These are phyloP conservation scores for Drosophila rufa DNA, from an alignment of 1,140 invertebrate genomes.

Conservation along the genomic window DNA sequence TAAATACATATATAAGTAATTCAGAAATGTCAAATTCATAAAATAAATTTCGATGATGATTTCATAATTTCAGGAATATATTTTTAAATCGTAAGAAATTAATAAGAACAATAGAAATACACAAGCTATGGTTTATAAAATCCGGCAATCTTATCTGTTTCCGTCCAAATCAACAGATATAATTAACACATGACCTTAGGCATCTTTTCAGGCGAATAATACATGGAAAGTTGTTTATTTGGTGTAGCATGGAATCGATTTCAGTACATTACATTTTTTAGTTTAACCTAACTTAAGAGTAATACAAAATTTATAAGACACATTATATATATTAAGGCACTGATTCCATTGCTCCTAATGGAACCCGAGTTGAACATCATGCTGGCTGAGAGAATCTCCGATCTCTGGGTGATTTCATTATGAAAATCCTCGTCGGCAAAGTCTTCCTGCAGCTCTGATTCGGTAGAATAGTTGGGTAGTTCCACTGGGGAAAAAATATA, in stretches of 20 bases:
- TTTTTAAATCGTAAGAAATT: not conserved
- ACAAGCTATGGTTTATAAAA: too few relatives aligned
- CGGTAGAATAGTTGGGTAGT: constrained; percentile 81
- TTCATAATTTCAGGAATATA: too few relatives aligned
- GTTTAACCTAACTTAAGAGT: constrained; percentile 25
- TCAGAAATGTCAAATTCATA: too few relatives aligned
- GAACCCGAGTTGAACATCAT: constrained; percentile 49
- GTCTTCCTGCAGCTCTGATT: constrained; percentile 74
- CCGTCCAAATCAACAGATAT: constrained; percentile 1
- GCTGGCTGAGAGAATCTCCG: constrained; percentile 62
- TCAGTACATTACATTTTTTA: constrained; percentile 39
- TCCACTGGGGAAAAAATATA: constrained; percentile 55
- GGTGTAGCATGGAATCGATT: constrained; percentile 22
- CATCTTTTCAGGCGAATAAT: not conserved
- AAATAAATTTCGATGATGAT: too few relatives aligned
- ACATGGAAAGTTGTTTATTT: constrained; percentile 40
- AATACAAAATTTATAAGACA: constrained; percentile 41
- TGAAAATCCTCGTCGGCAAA: constrained; percentile 54
- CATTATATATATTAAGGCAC: constrained; percentile 28
- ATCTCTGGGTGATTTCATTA: constrained; percentile 72
- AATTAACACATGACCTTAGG: constrained; percentile 10
- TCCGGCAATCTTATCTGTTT: constrained; percentile 13
- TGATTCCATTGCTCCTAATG: not conserved
- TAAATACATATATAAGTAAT: too few relatives aligned
- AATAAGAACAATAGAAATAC: not conserved